Conservation (phyloP, 2,113 vertebrate species). For the Oryzias melastigma region DNA sequence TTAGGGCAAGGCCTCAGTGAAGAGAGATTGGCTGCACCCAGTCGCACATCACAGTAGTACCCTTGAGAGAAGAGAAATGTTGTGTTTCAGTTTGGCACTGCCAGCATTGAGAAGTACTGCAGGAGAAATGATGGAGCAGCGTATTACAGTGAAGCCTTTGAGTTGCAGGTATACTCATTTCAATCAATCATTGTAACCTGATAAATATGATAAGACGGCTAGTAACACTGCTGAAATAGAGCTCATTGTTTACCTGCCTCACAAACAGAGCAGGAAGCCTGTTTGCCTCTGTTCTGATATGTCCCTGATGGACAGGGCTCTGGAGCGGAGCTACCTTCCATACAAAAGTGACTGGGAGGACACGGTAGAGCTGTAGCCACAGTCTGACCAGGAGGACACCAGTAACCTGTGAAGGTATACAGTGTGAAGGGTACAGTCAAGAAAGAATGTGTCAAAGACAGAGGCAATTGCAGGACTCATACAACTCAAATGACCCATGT, state of each 20-base stretch:
- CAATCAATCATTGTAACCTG: neutral
- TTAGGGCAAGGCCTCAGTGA: slow-evolving; percentile 79
- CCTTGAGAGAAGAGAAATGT: slow-evolving; percentile 68
- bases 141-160: neutral
- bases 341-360: slow-evolving; percentile 77
- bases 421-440: neutral
- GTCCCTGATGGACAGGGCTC: slow-evolving; percentile 73
- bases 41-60: slow-evolving; percentile 83
- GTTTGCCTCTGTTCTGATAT: slow-evolving; percentile 75
- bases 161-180: neutral
- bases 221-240: slow-evolving; percentile 4
- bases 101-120: neutral
- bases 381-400: slow-evolving; percentile 77
- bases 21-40: slow-evolving; percentile 69
- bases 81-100: slow-evolving; percentile 1
- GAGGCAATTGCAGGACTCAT: neutral
- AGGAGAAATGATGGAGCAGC: neutral
- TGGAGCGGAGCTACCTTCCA: slow-evolving; percentile 70
- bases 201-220: neutral
- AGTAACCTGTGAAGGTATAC: slow-evolving; percentile 68
- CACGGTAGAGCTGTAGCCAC: slow-evolving; percentile 68
- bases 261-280: slow-evolving; percentile 70
- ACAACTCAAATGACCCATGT: neutral
- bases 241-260: slow-evolving; percentile 64
- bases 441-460: neutral